A percentile compares a stretch with the other conserved stretches of the same genome.
Evolutionary conservation across 2,113 vertebrate genomes (phyloP).

Genomic region (Vicugna pacos): DNA sequence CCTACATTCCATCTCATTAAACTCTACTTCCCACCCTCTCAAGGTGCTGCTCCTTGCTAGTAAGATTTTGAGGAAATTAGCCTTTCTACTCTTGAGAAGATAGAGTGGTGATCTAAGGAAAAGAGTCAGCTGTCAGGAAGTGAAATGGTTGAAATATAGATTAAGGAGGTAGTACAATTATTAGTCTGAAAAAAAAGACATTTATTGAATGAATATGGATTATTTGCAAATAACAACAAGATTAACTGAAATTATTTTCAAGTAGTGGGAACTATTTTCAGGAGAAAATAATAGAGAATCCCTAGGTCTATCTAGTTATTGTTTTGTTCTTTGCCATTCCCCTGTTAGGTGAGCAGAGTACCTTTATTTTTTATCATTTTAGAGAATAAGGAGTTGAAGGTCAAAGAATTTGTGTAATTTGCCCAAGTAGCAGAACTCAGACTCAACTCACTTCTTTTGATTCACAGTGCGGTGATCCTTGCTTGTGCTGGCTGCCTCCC

Average conservation of each 20-base stretch:
- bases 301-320: neutral
- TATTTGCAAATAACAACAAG: neutral
- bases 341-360: neutral
- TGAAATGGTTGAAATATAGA: neutral
- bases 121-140: neutral
- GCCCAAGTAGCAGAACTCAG: constrained; percentile 45
- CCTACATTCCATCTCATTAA: constrained; percentile 28
- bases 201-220: neutral
- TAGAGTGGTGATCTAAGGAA: neutral
- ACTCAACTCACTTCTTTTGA: constrained; percentile 64
- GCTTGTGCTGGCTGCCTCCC: neutral
- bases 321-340: neutral
- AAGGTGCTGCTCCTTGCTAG: neutral
- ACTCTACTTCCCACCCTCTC: constrained; percentile 12
- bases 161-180: neutral
- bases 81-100: neutral
- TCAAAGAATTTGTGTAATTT: constrained; percentile 64
- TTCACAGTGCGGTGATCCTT: constrained; percentile 45
- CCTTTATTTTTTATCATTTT: constrained; percentile 54
- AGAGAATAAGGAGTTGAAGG: constrained; percentile 30
- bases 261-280: neutral
- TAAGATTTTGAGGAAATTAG: constrained; percentile 28
- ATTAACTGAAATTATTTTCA: constrained; percentile 7
- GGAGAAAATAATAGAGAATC: neutral
- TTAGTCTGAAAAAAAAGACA: constrained; percentile 5